Base-by-base conservation (phyloP, 2,113 vertebrate genomes). In the Myrmophylax atrothorax region DNA sequence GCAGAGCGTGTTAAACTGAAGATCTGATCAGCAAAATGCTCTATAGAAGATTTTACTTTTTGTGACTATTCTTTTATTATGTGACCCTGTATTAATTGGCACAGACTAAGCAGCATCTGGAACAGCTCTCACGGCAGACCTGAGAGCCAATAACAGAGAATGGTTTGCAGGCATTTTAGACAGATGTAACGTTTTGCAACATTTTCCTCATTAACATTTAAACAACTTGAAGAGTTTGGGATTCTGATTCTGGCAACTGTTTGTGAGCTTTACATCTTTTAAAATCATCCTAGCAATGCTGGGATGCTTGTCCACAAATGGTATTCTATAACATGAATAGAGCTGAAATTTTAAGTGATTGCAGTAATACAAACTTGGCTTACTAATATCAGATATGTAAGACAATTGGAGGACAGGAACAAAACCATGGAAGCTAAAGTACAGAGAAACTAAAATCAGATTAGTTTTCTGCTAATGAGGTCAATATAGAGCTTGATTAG, bases 381-480 rank as follows among this genome's bases (percentile, higher is more conserved):
- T 86, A 83, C 81, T 93, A 90, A 83, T 79, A 91, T 66, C 63
- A 91, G 87, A 73, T 50, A 85, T 20, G 20, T 82, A 79, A 80
- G 46, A 15, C 74, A 88, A 92, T 81, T 92, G 50, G 46, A 87
- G 17, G 64, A 74, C 85, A 94, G 70, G 52, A 91, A 93, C 38
- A 85, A 95, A 94, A 84, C 16, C 58, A 90, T 77, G 42, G 62
- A 88, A 90, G 73, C 52, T 94, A 3, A 91, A 85, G 56, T 56
- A 75, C 72, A 93, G 18, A 62, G 74, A 88, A 87, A 90, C 46
- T 86, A 90, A 94, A 96, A 93, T 96, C 59, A 67, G 55, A 96
- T 96, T 95, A 91, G 59, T 84, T 78, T 90, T 75, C 70, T 90
- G 66, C 85, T 96, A 91, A 94, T 24, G 10, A 82, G 70, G 74